Evolutionary conservation across 2,113 vertebrate species (phyloP).

Genomic region (Xiphophorus maculatus): DNA sequence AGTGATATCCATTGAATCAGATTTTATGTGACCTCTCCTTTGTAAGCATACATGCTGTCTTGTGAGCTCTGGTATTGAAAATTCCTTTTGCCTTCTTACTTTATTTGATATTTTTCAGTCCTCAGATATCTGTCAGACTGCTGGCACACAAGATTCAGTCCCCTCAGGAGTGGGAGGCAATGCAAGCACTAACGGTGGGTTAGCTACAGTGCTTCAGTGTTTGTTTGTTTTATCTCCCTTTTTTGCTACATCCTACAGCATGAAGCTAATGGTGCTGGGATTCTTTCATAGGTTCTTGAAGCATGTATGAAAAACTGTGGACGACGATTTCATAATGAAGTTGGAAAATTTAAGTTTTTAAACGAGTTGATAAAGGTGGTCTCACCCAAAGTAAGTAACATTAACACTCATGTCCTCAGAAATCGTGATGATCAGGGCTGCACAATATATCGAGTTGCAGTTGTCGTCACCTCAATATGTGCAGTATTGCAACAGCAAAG

Average conservation of each 20-base stretch:
- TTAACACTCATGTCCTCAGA: neutral
- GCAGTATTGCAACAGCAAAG: no score
- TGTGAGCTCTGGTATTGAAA: neutral
- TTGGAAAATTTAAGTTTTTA: slow-evolving; percentile 95
- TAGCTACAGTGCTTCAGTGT: neutral
- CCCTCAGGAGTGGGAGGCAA: slow-evolving; percentile 95
- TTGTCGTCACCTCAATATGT: no score
- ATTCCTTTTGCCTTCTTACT: slow-evolving; percentile 1
- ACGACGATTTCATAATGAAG: slow-evolving; percentile 91
- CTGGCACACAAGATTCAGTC: slow-evolving; percentile 96
- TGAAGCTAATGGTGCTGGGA: neutral
- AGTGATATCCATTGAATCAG: slow-evolving; percentile 7
- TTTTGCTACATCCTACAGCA: neutral
- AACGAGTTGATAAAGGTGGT: slow-evolving; percentile 97
- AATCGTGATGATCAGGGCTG: neutral
- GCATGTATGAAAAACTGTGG: slow-evolving; percentile 98
- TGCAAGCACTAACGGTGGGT: slow-evolving; percentile 92
- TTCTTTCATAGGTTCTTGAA: slow-evolving; percentile 86
- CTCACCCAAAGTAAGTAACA: slow-evolving; percentile 90
- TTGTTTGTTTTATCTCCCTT: neutral
- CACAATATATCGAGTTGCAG: no score
- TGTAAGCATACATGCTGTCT: neutral
- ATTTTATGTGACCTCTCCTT: slow-evolving; percentile 7
- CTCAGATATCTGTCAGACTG: slow-evolving; percentile 91
- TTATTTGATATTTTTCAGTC: slow-evolving; percentile 76